Base-by-base conservation (phyloP, 1,140 invertebrate genomes). In the Trissolcus basalis region DNA sequence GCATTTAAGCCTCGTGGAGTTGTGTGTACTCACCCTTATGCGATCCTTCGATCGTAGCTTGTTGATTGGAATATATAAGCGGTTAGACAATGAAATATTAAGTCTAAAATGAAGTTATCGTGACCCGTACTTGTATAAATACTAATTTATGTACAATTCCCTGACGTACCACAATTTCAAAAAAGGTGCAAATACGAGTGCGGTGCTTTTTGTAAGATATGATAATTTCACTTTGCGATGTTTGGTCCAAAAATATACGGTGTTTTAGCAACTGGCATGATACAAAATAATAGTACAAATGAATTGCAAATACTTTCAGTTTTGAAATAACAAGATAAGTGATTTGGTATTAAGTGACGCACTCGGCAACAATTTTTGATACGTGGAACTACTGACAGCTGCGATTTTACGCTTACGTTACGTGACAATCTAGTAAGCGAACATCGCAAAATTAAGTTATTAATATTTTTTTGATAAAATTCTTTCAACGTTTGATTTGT, bases 31-130 rank as follows among this genome's bases (percentile, higher is more conserved):
- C 86, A 89, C 89, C 87, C 82, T 84, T 64, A 69, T 85, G 80
- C 85, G 84, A 87, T 89, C 88, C 88, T 87, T 89, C 39, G 87
- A 89, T 84, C 88, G 87, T 86, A 90, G 88, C 89, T 90, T 89
- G 87, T 89, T 86, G 76, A 82, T 82, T 86, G 73, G 78, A 88
- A 88, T 86, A 86, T 78, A 85, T 15, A 69, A 80, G 83, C 58
- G 55, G 84, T 87, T 87, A 87, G 80, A 81, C 80, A 64, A 75
- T 15, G 72, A 64, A 60, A 15, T 45, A 72, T 61, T 36, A 15
- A 27, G 4, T 44, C 32, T 39, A 39, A 39, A n/a, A 39, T 39
- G 9, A 39, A 39, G 3, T 39, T 39, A 4, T 39, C 3, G 1
- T 39, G 9, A 39, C n/a, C 9, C n/a, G 9, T 39, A 35, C 33